phyloP scores from a whole-genome alignment of 2,797 vertebrate genomes.

The Peromyscus aztecus region DNA sequence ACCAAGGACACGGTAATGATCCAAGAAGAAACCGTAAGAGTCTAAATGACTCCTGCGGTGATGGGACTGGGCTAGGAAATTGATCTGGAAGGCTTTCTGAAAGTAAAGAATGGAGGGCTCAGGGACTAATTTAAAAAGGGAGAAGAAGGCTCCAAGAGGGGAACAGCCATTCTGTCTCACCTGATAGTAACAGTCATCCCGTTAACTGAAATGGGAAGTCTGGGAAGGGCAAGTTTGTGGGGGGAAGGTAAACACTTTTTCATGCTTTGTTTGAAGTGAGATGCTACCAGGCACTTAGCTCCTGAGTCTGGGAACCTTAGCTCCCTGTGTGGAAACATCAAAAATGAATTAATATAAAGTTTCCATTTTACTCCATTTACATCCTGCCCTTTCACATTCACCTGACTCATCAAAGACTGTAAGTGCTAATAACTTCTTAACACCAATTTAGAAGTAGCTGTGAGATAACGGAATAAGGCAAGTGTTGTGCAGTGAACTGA shows the following conservation, averaged over 20 bases:
- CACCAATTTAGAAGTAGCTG: conserved; percentile 36
- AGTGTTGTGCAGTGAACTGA: neutral
- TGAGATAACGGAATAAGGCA: conserved; percentile 51
- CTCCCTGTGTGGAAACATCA: conserved; percentile 42
- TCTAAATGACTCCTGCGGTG: conserved; percentile 7
- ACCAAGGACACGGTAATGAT: conserved; percentile 19
- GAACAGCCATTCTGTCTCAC: neutral
- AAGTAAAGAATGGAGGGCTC: neutral
- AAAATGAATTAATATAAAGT: conserved; percentile 56
- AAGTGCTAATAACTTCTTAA: conserved; percentile 62
- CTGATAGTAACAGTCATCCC: neutral
- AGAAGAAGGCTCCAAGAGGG: neutral
- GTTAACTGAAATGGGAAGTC: neutral
- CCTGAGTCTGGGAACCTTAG: neutral
- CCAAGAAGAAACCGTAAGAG: conserved; percentile 14
- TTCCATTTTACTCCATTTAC: conserved; percentile 45
- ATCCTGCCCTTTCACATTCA: conserved; percentile 1
- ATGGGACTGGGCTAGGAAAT: neutral
- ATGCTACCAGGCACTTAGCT: neutral
- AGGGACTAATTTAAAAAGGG: neutral
- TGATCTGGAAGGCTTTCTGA: neutral
- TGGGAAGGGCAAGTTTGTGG: neutral
- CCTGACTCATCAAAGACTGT: conserved; percentile 37
- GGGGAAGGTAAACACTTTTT: neutral
- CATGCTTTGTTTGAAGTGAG: neutral